Evolutionary conservation across 1,140 invertebrate genomes (phyloP).

Genomic region (Psix sp.): DNA sequence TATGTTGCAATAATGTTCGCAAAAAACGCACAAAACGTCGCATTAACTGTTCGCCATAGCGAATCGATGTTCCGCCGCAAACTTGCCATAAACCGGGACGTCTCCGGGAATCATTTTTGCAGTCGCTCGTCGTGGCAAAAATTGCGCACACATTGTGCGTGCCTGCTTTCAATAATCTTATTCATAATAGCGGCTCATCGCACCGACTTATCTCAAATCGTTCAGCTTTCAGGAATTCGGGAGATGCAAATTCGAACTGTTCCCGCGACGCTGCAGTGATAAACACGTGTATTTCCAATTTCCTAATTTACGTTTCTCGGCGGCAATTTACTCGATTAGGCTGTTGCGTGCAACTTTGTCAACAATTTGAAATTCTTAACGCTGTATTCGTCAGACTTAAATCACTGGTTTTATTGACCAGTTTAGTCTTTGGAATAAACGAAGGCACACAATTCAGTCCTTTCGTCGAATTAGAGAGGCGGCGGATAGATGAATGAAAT

Average conservation of each 20-base stretch:
- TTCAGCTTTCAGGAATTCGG: slow-evolving; percentile 19
- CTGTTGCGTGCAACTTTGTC: slow-evolving; percentile 16
- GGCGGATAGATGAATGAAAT: too few relatives aligned
- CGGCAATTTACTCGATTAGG: too few relatives aligned
- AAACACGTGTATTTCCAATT: slow-evolving; percentile 4
- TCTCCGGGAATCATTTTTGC: slow-evolving; percentile 14
- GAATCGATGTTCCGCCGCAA: too few relatives aligned
- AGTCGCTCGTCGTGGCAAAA: slow-evolving; percentile 15
- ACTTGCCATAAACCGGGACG: slow-evolving; percentile 20
- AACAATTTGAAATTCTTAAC: slow-evolving; percentile 35
- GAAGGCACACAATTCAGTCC: too few relatives aligned
- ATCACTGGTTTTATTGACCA: slow-evolving; percentile 21
- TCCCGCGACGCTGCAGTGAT: slow-evolving; percentile 23
- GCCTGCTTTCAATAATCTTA: slow-evolving; percentile 14
- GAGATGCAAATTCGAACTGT: slow-evolving; percentile 27
- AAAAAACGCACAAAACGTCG: too few relatives aligned
- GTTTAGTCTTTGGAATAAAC: neutral
- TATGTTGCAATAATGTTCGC: too few relatives aligned
- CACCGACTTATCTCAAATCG: slow-evolving; percentile 30
- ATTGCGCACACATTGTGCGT: slow-evolving; percentile 11
- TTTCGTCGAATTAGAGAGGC: too few relatives aligned
- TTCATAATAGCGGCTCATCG: slow-evolving; percentile 13
- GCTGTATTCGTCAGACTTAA: neutral
- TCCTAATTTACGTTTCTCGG: too few relatives aligned
- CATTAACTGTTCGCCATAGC: too few relatives aligned